A percentile compares a stretch with the other conserved stretches of the same genome.
These are phyloP conservation scores for Patella caerulea DNA, from an alignment of 2,888 invertebrate species.

Conservation along the genomic window DNA sequence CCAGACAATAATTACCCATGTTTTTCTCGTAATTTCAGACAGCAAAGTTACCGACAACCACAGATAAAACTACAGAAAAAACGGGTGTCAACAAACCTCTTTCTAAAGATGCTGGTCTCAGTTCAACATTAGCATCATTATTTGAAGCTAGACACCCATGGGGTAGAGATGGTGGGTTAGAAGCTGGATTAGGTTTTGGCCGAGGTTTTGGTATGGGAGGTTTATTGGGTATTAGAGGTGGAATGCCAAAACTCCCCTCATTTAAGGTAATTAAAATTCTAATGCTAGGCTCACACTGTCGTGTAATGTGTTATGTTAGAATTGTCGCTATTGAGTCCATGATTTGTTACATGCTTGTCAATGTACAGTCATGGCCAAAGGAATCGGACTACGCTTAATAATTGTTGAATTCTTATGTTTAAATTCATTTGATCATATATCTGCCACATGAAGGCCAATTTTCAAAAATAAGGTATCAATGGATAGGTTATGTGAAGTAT, in stretches of 20 bases:
- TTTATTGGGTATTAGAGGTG: constrained; percentile 87
- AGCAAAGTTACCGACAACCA: constrained; percentile 9
- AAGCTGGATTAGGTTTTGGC: constrained; percentile 49
- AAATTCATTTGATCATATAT: too few relatives aligned
- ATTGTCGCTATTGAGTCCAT: too few relatives aligned
- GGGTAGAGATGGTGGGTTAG: constrained; percentile 60
- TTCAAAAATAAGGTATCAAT: too few relatives aligned
- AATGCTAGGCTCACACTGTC: too few relatives aligned
- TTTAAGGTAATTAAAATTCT: constrained; percentile 80
- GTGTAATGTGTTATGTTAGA: too few relatives aligned
- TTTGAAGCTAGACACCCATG: constrained; percentile 64
- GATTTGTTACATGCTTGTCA: too few relatives aligned
- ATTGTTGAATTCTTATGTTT: too few relatives aligned
- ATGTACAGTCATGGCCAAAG: too few relatives aligned
- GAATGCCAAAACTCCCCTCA: constrained; percentile 95
- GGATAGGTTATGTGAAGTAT: too few relatives aligned
- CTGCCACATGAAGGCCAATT: too few relatives aligned
- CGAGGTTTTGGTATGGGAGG: constrained; percentile 71
- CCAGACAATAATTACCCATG: neutral
- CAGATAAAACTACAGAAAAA: constrained; percentile 25
- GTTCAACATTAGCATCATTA: constrained; percentile 58
- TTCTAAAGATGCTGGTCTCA: constrained; percentile 27
- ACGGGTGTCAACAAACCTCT: constrained; percentile 8
- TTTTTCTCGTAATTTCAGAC: constrained; percentile 5
- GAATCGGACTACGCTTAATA: too few relatives aligned